Conservation (phyloP, 2,888 invertebrate genomes). For the Caenorhabditis japonica region DNA sequence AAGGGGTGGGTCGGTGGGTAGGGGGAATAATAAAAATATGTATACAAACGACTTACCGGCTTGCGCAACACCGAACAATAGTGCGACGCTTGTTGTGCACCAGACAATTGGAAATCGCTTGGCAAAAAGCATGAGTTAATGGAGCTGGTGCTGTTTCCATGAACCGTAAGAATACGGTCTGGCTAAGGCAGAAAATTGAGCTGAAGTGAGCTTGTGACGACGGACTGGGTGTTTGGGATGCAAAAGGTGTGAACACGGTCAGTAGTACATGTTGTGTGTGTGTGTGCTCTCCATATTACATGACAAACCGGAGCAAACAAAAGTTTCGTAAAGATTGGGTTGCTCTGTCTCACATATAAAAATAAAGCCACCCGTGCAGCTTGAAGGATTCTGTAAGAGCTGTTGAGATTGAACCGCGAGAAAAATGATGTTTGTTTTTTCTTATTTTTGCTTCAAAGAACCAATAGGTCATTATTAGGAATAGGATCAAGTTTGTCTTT, state of each 20-base stretch:
- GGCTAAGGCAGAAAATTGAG: neutral
- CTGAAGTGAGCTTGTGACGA: neutral
- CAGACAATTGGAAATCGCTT: conserved; percentile 41
- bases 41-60: conserved; percentile 41
- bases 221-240: conserved; percentile 6
- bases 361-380: neutral
- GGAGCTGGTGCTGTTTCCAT: conserved; percentile 42
- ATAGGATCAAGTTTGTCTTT: too few relatives aligned
- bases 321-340: conserved; percentile 6
- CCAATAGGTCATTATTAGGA: neutral
- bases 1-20: neutral
- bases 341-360: conserved; percentile 7
- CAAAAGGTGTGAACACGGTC: conserved; percentile 47
- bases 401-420: conserved; percentile 9
- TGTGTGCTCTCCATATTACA: conserved; percentile 38
- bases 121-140: conserved; percentile 10
- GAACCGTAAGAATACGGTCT: conserved; percentile 9
- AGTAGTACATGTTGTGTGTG: conserved; percentile 24
- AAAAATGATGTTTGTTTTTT: conserved; percentile 21
- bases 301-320: conserved; percentile 38
- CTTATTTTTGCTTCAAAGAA: conserved; percentile 5
- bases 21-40: conserved; percentile 15
- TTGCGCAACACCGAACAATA: conserved; percentile 45
- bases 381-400: conserved; percentile 21
- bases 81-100: conserved; percentile 41